A percentile compares a stretch with the other conserved stretches of the same genome.
phyloP scores from a whole-genome alignment of 2,888 invertebrate species.

The Oscheius onirici region DNA sequence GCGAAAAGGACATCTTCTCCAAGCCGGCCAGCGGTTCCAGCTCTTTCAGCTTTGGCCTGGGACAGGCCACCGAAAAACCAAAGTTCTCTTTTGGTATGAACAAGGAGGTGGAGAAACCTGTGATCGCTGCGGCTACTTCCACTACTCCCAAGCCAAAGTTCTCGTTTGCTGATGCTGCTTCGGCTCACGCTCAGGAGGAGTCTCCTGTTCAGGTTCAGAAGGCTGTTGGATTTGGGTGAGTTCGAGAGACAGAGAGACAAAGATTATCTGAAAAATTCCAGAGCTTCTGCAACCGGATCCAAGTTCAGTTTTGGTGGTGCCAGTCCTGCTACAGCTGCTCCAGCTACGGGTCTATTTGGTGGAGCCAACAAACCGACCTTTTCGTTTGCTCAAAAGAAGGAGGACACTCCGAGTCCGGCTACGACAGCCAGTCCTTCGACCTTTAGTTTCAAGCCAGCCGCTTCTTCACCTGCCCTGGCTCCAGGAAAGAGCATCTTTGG shows the following conservation, averaged over 20 bases:
- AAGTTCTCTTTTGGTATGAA: constrained; percentile 43
- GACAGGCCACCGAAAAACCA: constrained; percentile 32
- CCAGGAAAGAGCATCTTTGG: not conserved
- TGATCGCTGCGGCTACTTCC: constrained; percentile 29
- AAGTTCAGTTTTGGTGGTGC: constrained; percentile 6
- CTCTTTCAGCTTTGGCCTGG: not conserved
- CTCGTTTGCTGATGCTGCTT: constrained; percentile 40
- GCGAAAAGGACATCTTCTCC: constrained; percentile 40
- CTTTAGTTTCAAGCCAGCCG: constrained; percentile 15
- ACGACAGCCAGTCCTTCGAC: constrained; percentile 1
- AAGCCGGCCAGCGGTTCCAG: constrained; percentile 18
- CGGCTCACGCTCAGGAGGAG: constrained; percentile 42
- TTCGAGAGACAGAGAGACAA: too few relatives aligned
- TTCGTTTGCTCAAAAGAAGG: constrained; percentile 19
- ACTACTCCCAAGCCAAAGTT: constrained; percentile 37
- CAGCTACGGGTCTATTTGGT: constrained; percentile 9
- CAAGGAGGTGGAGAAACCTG: not conserved
- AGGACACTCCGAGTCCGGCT: not conserved
- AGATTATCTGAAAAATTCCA: constrained; percentile 21
- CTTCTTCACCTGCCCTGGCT: not conserved
- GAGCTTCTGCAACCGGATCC: constrained; percentile 8
- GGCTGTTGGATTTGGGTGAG: constrained; percentile 29
- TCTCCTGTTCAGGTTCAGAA: not conserved
- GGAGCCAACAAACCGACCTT: constrained; percentile 16
- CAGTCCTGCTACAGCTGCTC: constrained; percentile 13